Evolutionary conservation across 2,888 invertebrate species (phyloP).

Genomic region (Dryocosmus kuriphilus): DNA sequence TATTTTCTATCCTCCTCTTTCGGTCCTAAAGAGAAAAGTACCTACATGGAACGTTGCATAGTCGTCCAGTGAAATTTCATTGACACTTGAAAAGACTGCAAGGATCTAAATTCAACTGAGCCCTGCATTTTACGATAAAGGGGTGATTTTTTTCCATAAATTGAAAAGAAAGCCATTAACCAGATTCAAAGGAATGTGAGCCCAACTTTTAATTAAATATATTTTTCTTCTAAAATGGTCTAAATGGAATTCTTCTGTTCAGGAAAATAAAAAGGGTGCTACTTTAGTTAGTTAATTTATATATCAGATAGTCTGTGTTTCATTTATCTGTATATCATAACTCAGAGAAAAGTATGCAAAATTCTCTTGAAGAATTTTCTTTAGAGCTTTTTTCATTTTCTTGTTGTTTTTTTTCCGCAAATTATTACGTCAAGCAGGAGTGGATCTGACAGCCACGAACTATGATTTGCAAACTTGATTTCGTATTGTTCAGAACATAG

Average conservation of each 20-base stretch:
- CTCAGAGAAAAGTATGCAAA: too few species aligned
- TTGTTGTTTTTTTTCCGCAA: too few species aligned
- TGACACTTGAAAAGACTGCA: conserved; percentile 50
- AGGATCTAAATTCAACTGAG: conserved; percentile 41
- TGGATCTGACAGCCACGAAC: background rate
- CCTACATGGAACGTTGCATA: conserved; percentile 45
- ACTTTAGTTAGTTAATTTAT: too few species aligned
- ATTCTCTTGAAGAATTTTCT: background rate
- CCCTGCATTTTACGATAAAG: background rate
- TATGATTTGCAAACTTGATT: background rate
- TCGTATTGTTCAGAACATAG: background rate
- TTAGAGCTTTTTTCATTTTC: background rate
- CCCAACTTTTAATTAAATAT: background rate
- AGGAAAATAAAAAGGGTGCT: background rate
- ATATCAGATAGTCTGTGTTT: too few species aligned
- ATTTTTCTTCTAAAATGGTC: background rate
- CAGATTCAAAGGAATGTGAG: background rate
- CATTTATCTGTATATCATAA: too few species aligned
- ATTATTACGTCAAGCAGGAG: background rate
- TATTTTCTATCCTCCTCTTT: conserved; percentile 34
- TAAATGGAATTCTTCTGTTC: background rate
- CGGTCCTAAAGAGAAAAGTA: conserved; percentile 49
- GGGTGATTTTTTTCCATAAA: background rate
- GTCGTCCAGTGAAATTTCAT: conserved; percentile 51
- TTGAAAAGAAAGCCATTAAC: background rate